Conservation (phyloP, 2,113 vertebrate species). For the Nicator chloris region DNA sequence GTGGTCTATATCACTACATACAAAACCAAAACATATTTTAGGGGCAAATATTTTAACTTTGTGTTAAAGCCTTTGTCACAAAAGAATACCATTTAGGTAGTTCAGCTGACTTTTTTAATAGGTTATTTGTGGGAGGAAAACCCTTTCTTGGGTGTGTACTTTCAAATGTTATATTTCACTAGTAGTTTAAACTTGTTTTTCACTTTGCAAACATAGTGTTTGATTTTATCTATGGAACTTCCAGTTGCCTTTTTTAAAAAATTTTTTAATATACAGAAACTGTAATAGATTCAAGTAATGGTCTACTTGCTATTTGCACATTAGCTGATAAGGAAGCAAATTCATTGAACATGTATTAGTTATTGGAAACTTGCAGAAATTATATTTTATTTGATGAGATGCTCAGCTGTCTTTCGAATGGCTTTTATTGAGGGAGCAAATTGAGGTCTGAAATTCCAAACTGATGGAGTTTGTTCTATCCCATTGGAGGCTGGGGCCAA, state of each 20-base stretch:
- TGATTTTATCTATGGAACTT: not conserved
- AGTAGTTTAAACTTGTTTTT: not conserved
- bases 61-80: not conserved
- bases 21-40: not conserved
- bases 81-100: not conserved
- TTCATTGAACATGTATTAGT: not conserved
- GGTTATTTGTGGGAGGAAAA: rapidly evolving
- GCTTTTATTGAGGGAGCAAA: not conserved
- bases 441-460: not conserved
- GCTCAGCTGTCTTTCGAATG: not conserved
- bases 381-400: not conserved
- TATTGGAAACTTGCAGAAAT: not conserved
- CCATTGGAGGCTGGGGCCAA: rapidly evolving
- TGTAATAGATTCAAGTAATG: rapidly evolving
- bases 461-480: not conserved
- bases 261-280: not conserved
- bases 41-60: not conserved
- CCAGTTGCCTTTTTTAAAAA: not conserved
- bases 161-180: not conserved
- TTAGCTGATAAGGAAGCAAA: not conserved
- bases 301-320: not conserved
- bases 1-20: no score
- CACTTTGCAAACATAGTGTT: not conserved
- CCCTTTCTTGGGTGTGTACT: not conserved
- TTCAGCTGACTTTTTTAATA: not conserved